These are phyloP conservation scores for Moxostoma hubbsi DNA, from an alignment of 2,797 vertebrate species.

Conservation along the genomic window DNA sequence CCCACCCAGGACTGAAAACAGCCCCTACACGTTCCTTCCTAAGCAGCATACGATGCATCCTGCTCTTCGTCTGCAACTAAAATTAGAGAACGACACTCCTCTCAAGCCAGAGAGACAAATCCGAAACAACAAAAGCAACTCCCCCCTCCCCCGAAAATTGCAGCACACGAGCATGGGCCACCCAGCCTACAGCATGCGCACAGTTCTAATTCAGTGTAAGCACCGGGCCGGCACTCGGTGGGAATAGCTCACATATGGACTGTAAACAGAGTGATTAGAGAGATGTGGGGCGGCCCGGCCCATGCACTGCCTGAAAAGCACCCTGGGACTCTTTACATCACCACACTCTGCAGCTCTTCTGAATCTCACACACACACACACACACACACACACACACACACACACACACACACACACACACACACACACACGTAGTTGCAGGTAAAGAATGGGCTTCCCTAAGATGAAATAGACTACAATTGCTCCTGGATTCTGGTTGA, in stretches of 20 bases:
- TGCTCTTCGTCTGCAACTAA: not conserved
- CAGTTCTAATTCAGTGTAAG: constrained; percentile 59
- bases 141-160: not conserved
- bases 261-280: constrained; percentile 83
- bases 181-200: constrained; percentile 35
- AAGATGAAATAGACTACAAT: not conserved
- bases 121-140: constrained; percentile 20
- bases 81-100: constrained; percentile 4
- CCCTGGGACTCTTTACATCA: constrained; percentile 81
- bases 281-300: constrained; percentile 67
- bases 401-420: constrained; percentile 31
- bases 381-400: no score
- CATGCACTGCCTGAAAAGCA: constrained; percentile 79
- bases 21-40: not conserved
- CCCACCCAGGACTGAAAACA: constrained; percentile 9
- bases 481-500: constrained; percentile 26
- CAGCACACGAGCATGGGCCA: not conserved
- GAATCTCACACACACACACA: constrained; percentile 60
- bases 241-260: constrained; percentile 81
- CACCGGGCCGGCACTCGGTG: constrained; percentile 60
- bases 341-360: constrained; percentile 73
- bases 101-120: not conserved
- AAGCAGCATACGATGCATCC: not conserved
- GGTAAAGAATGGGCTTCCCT: constrained; percentile 34
- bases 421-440: constrained; percentile 55